Conservation (phyloP, 1,140 invertebrate genomes). For the Amyelois transitella region DNA sequence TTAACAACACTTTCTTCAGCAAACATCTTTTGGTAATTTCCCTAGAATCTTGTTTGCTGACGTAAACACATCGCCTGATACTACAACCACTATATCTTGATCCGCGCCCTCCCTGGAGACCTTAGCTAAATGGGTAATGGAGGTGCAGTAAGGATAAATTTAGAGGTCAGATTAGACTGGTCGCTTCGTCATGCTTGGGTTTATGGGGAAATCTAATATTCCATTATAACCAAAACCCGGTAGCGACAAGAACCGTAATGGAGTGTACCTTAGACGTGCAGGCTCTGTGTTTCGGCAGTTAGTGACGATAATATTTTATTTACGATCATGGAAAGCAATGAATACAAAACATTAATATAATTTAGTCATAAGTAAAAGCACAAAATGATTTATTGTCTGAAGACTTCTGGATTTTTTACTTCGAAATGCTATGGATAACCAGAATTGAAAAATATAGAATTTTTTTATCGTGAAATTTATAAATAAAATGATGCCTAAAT, state of each 20-base stretch:
- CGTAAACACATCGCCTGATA: slow-evolving; percentile 22
- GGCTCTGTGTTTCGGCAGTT: not conserved
- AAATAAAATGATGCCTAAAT: too few species aligned
- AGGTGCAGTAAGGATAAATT: slow-evolving; percentile 12
- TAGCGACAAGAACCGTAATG: slow-evolving; percentile 40
- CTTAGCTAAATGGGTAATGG: not conserved
- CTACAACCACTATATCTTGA: slow-evolving; percentile 12
- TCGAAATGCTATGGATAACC: too few species aligned
- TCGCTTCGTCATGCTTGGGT: slow-evolving; percentile 26
- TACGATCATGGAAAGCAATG: not conserved
- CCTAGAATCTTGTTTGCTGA: slow-evolving; percentile 26
- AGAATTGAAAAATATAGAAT: too few species aligned
- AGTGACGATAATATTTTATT: not conserved
- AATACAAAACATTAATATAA: not conserved
- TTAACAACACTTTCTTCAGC: slow-evolving; percentile 29
- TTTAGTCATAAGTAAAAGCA: too few species aligned
- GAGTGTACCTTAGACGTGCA: slow-evolving; percentile 22
- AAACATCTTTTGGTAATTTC: slow-evolving; percentile 39
- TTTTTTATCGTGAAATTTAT: too few species aligned
- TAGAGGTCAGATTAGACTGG: slow-evolving; percentile 39
- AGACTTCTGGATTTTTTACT: too few species aligned
- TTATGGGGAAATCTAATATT: slow-evolving; percentile 57
- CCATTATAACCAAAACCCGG: slow-evolving; percentile 47
- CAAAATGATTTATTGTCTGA: too few species aligned
- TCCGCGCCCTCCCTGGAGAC: slow-evolving; percentile 1